Percentiles rank a stretch among this genome's conserved stretches.
Conservation (phyloP, 2,888 invertebrate species). For the Podotricha telesiphe region DNA sequence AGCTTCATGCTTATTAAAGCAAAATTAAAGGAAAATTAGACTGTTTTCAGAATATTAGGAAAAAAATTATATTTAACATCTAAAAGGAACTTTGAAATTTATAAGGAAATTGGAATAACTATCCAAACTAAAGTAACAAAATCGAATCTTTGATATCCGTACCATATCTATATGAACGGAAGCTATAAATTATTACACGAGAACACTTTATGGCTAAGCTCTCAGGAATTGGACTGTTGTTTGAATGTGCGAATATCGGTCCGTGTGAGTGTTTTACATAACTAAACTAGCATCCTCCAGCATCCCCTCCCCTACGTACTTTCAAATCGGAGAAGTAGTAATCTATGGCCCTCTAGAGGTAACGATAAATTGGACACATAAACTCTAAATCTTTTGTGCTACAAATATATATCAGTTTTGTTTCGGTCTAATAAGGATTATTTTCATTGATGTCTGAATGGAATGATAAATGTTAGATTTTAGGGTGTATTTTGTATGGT, state of each 20-base stretch:
- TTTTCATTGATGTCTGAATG: not conserved
- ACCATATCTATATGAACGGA: slow-evolving; percentile 28
- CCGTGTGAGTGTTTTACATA: slow-evolving; percentile 57
- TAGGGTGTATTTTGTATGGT: not conserved
- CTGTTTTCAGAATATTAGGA: too few species aligned
- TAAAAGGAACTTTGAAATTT: not conserved
- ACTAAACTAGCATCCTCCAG: slow-evolving; percentile 55
- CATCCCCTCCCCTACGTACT: slow-evolving; percentile 14
- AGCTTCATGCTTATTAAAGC: too few species aligned
- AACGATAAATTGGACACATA: slow-evolving; percentile 56
- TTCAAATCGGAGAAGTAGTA: slow-evolving; percentile 49
- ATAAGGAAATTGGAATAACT: slow-evolving; percentile 1
- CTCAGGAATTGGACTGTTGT: slow-evolving; percentile 66
- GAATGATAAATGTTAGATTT: slow-evolving; percentile 13
- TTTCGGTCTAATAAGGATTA: slow-evolving; percentile 9
- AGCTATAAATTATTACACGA: slow-evolving; percentile 75
- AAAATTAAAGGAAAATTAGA: too few species aligned
- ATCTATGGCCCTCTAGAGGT: slow-evolving; percentile 56
- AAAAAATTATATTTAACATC: not conserved
- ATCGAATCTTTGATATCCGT: slow-evolving; percentile 41
- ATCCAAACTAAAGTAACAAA: not conserved
- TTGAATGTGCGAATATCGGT: slow-evolving; percentile 61
- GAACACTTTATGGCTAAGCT: slow-evolving; percentile 73
- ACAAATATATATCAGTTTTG: slow-evolving; percentile 22
- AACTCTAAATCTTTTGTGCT: slow-evolving; percentile 50